These are phyloP conservation scores for Allolobophora icterica DNA, from an alignment of 2,888 invertebrate genomes.

Conservation along the genomic window DNA sequence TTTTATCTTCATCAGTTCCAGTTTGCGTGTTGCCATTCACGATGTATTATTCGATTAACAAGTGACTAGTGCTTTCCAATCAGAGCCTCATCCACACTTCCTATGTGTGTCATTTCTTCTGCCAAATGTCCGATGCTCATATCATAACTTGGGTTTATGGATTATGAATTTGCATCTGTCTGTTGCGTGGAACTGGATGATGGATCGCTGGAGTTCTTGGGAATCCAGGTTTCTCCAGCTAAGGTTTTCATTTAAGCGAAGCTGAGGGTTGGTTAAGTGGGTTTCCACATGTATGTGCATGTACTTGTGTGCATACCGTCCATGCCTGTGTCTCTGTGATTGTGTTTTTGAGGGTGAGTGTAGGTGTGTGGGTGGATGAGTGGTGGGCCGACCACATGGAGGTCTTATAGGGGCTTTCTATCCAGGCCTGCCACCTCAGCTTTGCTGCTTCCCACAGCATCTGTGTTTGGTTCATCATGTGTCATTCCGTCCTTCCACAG, in stretches of 20 bases:
- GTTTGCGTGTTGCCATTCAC: too few species aligned
- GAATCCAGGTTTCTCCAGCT: not conserved
- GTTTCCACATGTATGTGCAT: not conserved
- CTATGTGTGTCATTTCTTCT: too few species aligned
- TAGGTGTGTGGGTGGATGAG: not conserved
- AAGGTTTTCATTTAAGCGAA: not conserved
- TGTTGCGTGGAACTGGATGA: not conserved
- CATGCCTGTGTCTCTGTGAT: too few species aligned
- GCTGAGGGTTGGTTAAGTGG: not conserved
- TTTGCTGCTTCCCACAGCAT: not conserved
- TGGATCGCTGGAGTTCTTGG: not conserved
- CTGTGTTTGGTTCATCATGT: not conserved
- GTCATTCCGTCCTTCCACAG: not conserved
- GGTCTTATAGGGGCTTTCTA: not conserved
- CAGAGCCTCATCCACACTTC: too few species aligned
- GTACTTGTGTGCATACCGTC: not conserved
- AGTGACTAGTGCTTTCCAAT: too few species aligned
- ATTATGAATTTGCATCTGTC: not conserved
- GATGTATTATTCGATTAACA: too few species aligned
- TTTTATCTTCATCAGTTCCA: too few species aligned
- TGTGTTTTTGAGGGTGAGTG: not conserved
- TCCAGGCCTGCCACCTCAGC: not conserved
- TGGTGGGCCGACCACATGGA: not conserved
- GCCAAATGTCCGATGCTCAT: not conserved
- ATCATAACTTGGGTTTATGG: not conserved